phyloP scores from a whole-genome alignment of 1,140 invertebrate genomes.

The Drosophila mojavensis region DNA sequence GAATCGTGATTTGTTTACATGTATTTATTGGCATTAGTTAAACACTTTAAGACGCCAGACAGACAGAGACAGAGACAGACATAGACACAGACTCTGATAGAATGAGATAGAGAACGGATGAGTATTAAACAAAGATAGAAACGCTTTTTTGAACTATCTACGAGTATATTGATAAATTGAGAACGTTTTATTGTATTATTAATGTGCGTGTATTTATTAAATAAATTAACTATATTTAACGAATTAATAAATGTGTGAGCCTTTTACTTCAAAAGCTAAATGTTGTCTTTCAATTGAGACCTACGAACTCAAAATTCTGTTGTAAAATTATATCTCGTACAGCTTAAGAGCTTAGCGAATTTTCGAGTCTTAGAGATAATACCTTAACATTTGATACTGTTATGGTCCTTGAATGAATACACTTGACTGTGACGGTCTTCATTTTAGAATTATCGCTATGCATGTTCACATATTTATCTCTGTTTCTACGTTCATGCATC shows the following conservation, averaged over 20 bases:
- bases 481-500: no score
- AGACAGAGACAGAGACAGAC: not conserved
- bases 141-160: slow-evolving; percentile 71
- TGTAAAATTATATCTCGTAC: no score
- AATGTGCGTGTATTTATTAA: slow-evolving; percentile 77
- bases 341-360: no score
- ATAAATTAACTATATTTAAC: slow-evolving; percentile 71
- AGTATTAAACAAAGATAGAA: slow-evolving; percentile 22
- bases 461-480: no score
- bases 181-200: slow-evolving; percentile 75
- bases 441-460: no score
- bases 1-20: slow-evolving; percentile 71
- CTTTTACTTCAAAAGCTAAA: slow-evolving; percentile 75
- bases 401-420: no score
- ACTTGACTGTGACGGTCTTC: no score
- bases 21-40: slow-evolving; percentile 53
- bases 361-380: no score
- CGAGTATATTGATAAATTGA: slow-evolving; percentile 56
- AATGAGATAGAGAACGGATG: slow-evolving; percentile 28
- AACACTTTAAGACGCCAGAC: slow-evolving; percentile 11
- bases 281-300: not conserved
- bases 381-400: no score
- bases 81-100: not conserved
- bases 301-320: no score
- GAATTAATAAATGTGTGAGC: slow-evolving; percentile 76